phyloP scores from a whole-genome alignment of 2,888 invertebrate genomes.

The Liodrosophila aerea region DNA sequence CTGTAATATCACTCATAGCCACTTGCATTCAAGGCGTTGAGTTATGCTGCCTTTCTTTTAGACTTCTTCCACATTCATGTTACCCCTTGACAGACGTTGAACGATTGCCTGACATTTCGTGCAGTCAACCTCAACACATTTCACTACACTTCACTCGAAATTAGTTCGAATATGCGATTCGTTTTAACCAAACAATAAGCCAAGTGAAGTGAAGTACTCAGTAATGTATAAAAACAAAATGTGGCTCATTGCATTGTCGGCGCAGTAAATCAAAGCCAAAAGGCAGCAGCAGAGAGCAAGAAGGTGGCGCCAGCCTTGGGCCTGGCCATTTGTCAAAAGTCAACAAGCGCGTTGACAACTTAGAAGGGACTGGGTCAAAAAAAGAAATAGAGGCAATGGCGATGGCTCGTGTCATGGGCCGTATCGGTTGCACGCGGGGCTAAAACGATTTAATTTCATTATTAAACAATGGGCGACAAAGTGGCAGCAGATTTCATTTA shows the following conservation, averaged over 20 bases:
- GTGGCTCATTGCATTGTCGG: conserved; percentile 62
- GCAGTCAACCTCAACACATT: conserved; percentile 46
- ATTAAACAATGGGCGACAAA: conserved; percentile 77
- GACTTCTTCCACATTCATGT: no score
- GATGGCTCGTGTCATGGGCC: background rate
- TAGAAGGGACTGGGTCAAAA: conserved; percentile 23
- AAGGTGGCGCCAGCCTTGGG: conserved; percentile 29
- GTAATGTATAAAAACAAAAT: conserved; percentile 39
- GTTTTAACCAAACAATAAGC: conserved; percentile 27
- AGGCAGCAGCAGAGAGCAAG: conserved; percentile 17
- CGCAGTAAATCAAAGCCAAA: conserved; percentile 62
- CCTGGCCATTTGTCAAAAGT: conserved; percentile 73
- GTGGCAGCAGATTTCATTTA: conserved; percentile 75
- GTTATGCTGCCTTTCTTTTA: conserved; percentile 9
- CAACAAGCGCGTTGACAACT: conserved; percentile 76
- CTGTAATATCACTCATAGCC: conserved; percentile 37
- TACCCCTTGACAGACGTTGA: conserved; percentile 38
- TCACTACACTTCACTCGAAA: conserved; percentile 36
- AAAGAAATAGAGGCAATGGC: no score
- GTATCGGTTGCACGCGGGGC: conserved; percentile 8
- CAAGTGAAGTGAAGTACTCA: conserved; percentile 16
- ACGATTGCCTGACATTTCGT: conserved; percentile 65
- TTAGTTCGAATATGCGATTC: conserved; percentile 38
- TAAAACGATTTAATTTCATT: conserved; percentile 70
- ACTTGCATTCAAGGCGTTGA: conserved; percentile 20